Conservation (phyloP, 2,113 vertebrate species). For the Pterocles burchelli region DNA sequence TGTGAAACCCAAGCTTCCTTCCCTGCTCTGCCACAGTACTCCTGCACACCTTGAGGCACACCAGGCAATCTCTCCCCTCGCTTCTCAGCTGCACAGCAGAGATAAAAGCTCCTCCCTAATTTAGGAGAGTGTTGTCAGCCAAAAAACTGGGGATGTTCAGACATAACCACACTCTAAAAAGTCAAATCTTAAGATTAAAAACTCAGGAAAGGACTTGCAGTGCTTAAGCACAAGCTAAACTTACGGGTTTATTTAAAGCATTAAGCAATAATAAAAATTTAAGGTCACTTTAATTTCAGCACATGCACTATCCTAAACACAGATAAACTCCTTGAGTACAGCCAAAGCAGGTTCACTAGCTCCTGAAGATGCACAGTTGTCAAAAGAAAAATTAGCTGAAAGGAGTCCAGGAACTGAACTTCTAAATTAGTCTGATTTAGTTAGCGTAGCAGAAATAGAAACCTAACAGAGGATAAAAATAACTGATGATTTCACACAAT, state of each 20-base stretch:
- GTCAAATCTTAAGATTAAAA: not conserved
- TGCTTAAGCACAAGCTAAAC: not conserved
- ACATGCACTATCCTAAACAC: not conserved
- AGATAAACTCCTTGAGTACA: not conserved
- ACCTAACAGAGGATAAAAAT: not conserved
- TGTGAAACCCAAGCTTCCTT: not conserved
- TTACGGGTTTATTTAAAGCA: not conserved
- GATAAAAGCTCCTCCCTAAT: conserved; percentile 30
- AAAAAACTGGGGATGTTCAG: not conserved
- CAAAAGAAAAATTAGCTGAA: not conserved
- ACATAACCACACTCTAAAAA: not conserved
- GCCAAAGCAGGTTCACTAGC: not conserved
- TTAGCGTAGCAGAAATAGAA: not conserved
- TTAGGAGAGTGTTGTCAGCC: not conserved
- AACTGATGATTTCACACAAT: not conserved
- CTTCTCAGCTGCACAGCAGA: conserved; percentile 8
- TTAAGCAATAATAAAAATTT: not conserved
- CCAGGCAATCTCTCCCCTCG: not conserved
- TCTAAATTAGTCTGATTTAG: not conserved
- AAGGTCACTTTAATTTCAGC: not conserved
- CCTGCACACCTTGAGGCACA: not conserved
- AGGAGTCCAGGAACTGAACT: not conserved
- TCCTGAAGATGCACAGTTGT: not conserved
- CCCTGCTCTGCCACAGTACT: not conserved
- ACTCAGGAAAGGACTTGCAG: not conserved